These are phyloP conservation scores for Harpegnathos saltator DNA, from an alignment of 1,140 invertebrate species.

Conservation along the genomic window DNA sequence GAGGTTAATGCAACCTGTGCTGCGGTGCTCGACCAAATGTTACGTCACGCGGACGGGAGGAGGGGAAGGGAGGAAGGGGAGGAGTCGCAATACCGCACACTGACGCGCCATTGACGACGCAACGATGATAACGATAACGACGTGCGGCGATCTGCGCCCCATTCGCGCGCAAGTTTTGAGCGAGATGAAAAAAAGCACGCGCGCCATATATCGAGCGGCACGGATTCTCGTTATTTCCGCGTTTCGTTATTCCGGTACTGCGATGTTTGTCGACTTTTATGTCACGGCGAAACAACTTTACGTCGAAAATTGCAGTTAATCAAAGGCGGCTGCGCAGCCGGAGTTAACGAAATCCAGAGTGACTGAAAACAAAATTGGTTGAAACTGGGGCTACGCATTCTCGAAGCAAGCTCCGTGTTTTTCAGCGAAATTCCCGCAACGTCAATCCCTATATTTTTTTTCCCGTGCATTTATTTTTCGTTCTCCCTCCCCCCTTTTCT, in stretches of 20 bases:
- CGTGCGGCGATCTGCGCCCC: neutral
- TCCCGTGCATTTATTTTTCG: neutral
- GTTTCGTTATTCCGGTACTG: conserved; percentile 27
- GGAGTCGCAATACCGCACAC: neutral
- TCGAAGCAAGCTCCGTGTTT: conserved; percentile 7
- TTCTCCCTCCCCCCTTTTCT: too few species aligned
- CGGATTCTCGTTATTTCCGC: conserved; percentile 31
- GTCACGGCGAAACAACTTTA: neutral
- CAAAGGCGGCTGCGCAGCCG: conserved; percentile 5
- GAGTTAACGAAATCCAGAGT: conserved; percentile 28
- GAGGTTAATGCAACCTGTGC: neutral
- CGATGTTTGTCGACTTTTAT: conserved; percentile 27
- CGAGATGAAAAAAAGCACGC: neutral
- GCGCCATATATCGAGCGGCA: neutral
- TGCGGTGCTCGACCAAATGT: conserved; percentile 5
- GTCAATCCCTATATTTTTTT: conserved; percentile 17
- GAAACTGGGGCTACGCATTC: conserved; percentile 6
- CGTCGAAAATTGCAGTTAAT: conserved; percentile 39
- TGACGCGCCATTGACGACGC: neutral
- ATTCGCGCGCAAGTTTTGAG: neutral
- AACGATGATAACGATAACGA: neutral
- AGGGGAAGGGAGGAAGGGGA: too few species aligned
- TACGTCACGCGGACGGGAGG: neutral
- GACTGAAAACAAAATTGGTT: conserved; percentile 20
- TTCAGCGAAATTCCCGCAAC: conserved; percentile 8